These are phyloP conservation scores for Cydia strobilella DNA, from an alignment of 1,140 invertebrate species.

Conservation along the genomic window DNA sequence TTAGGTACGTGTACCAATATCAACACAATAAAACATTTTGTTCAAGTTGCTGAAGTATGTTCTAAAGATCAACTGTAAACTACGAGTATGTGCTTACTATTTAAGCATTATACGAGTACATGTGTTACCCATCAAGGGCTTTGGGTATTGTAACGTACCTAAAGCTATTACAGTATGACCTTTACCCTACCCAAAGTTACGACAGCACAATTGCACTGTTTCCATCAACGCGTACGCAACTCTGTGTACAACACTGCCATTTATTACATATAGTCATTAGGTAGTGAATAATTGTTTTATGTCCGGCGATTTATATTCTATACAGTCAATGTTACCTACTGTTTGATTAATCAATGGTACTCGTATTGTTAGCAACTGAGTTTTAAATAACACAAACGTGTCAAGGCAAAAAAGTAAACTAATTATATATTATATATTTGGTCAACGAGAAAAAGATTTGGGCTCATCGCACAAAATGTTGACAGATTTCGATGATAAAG, in stretches of 20 bases:
- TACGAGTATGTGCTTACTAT: neutral
- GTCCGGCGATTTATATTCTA: slow-evolving; percentile 1
- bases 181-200: neutral
- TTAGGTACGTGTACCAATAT: neutral
- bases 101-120: neutral
- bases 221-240: slow-evolving; percentile 19
- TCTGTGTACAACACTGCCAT: neutral
- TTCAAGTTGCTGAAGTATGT: neutral
- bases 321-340: slow-evolving; percentile 12
- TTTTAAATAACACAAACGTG: neutral
- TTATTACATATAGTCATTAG: slow-evolving; percentile 27
- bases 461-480: neutral
- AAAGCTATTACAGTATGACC: slow-evolving; percentile 3
- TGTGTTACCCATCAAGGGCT: neutral
- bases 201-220: slow-evolving; percentile 2
- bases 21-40: neutral
- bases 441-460: neutral
- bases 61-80: neutral
- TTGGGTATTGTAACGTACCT: neutral
- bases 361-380: neutral
- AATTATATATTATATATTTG: too few species aligned
- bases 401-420: neutral
- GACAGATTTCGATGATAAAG: neutral
- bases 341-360: neutral
- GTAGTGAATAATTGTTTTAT: slow-evolving; percentile 21